A percentile compares a stretch with the other conserved stretches of the same genome.
These are phyloP conservation scores for Acromyrmex charruanus DNA, from an alignment of 1,140 invertebrate genomes.

Conservation along the genomic window DNA sequence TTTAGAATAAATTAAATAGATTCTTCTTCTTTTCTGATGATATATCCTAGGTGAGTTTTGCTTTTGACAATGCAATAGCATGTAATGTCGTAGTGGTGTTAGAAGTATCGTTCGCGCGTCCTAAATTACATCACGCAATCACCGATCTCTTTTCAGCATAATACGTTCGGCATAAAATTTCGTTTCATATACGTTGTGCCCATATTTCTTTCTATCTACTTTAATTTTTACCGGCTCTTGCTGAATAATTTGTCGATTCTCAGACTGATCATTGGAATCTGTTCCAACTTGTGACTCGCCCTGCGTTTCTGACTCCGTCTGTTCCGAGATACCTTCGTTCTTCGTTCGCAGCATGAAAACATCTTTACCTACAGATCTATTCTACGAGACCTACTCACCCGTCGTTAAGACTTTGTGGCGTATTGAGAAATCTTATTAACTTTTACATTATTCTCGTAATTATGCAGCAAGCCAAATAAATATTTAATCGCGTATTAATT, in stretches of 20 bases:
- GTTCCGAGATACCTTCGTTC: constrained; percentile 79
- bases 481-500: constrained; percentile 72
- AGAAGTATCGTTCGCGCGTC: constrained; percentile 42
- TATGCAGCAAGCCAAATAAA: constrained; percentile 69
- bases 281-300: constrained; percentile 77
- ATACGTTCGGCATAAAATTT: constrained; percentile 33
- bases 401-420: constrained; percentile 59
- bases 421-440: constrained; percentile 67
- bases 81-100: constrained; percentile 49
- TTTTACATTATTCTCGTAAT: constrained; percentile 56
- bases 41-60: background rate
- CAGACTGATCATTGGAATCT: constrained; percentile 79
- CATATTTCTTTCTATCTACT: constrained; percentile 73
- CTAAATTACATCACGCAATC: constrained; percentile 48
- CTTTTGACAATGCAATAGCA: constrained; percentile 57
- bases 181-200: constrained; percentile 75
- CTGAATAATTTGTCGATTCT: constrained; percentile 80
- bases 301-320: constrained; percentile 76
- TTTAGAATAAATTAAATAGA: constrained; percentile 10
- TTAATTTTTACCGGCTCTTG: constrained; percentile 85
- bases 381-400: constrained; percentile 84
- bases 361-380: constrained; percentile 86
- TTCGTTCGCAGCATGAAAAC: constrained; percentile 86
- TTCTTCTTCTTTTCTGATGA: constrained; percentile 40
- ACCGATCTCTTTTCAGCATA: constrained; percentile 32